phyloP scores from a whole-genome alignment of 2,888 invertebrate genomes.

The Acleris sparsana region DNA sequence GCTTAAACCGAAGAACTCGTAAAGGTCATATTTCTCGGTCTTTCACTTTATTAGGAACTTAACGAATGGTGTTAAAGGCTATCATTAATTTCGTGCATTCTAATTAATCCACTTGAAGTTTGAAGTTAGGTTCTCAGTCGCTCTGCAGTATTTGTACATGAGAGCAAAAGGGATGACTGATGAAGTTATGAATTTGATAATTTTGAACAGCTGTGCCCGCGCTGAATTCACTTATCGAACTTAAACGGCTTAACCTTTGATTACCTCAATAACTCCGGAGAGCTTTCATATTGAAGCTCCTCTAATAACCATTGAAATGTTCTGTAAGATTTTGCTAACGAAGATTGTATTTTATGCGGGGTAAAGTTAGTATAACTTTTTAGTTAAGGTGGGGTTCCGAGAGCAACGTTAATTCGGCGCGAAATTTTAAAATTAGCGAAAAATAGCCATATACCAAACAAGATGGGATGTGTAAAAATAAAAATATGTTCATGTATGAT shows the following conservation, averaged over 20 bases:
- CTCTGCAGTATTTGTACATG: background rate
- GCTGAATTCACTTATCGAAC: conserved; percentile 29
- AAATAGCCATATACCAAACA: too few relatives aligned
- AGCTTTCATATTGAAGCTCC: background rate
- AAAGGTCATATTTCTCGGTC: conserved; percentile 32
- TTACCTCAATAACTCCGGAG: conserved; percentile 8
- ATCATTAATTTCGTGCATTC: conserved; percentile 2
- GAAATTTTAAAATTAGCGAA: too few relatives aligned
- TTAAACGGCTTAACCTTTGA: conserved; percentile 30
- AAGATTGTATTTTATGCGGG: too few relatives aligned
- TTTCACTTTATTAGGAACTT: conserved; percentile 32
- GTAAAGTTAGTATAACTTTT: too few relatives aligned
- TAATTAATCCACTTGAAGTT: background rate
- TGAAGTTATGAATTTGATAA: too few relatives aligned
- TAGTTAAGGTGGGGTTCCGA: too few relatives aligned
- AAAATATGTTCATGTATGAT: too few relatives aligned
- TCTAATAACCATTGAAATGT: background rate
- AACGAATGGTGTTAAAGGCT: conserved; percentile 15
- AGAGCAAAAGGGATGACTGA: too few relatives aligned
- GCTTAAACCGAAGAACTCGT: conserved; percentile 14
- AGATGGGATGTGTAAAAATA: too few relatives aligned
- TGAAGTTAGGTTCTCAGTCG: background rate
- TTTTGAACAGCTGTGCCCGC: conserved; percentile 5
- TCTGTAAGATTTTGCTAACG: too few relatives aligned
- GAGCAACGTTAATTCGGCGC: too few relatives aligned